These are phyloP conservation scores for Gallinago solitaria DNA, from an alignment of 2,797 vertebrate genomes.

Conservation along the genomic window DNA sequence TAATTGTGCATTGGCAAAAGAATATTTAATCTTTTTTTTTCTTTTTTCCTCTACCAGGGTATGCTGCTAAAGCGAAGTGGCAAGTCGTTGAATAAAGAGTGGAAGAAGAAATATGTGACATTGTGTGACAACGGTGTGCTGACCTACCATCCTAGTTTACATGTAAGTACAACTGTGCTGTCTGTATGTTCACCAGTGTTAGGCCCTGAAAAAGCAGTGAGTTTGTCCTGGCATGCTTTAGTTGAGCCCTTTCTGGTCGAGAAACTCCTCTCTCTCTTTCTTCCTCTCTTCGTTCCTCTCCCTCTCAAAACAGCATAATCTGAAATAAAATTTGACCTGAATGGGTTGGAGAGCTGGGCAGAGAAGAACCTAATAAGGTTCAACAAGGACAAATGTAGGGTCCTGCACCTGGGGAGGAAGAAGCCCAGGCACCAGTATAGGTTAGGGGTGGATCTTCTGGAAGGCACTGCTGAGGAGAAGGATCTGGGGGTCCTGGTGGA, in stretches of 20 bases:
- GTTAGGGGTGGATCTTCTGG: too few relatives aligned
- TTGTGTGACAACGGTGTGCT: conserved; percentile 94
- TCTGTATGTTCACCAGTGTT: accelerated
- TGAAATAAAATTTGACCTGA: not conserved
- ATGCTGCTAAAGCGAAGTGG: conserved; percentile 95
- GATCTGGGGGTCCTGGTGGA: too few relatives aligned
- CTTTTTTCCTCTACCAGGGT: conserved; percentile 78
- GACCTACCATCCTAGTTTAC: conserved; percentile 96
- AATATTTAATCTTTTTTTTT: not conserved
- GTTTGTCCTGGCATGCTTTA: accelerated
- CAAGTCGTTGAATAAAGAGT: conserved; percentile 96
- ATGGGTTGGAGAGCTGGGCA: too few relatives aligned
- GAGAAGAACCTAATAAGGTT: too few relatives aligned
- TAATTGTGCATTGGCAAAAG: not conserved
- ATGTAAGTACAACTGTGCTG: conserved; percentile 78
- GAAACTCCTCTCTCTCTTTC: not conserved
- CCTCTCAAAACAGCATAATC: not conserved
- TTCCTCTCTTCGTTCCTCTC: not conserved
- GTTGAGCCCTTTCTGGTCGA: not conserved
- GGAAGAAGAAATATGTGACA: conserved; percentile 99
- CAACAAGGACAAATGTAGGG: too few relatives aligned
- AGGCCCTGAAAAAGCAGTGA: accelerated
- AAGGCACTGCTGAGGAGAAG: too few relatives aligned
- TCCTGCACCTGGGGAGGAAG: too few relatives aligned
- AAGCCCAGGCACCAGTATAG: too few relatives aligned